Base-by-base conservation (phyloP, 2,888 invertebrate genomes). In the Fragum fragum region DNA sequence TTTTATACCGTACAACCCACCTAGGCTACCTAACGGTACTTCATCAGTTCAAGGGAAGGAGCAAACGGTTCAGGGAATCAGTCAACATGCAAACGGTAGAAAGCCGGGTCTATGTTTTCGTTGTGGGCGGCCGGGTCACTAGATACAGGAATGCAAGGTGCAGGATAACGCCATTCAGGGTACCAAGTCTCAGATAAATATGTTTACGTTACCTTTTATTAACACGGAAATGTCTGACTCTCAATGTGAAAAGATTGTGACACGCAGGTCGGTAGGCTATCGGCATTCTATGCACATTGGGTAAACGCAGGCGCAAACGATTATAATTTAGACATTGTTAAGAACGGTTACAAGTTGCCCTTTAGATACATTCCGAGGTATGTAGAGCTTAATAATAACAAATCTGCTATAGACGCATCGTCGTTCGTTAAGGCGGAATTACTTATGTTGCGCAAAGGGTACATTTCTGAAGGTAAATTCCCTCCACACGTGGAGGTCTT, bases 41-140 rank as follows among this genome's bases (percentile, higher is more conserved):
- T 16, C 14, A 36, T 18, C 39, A 32, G n/a, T 18, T 11, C 39
- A 16, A 53, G 11, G n/a, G 53, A 7, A 16, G n/a, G n/a, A n/a
- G n/a, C n/a, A n/a, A n/a, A n/a, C n/a, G n/a, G n/a, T n/a, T n/a
- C n/a, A n/a, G n/a, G n/a, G n/a, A n/a, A n/a, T n/a, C n/a, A n/a
- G n/a, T n/a, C n/a, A n/a, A n/a, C n/a, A n/a, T n/a, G n/a, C 18
- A n/a, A 18, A 26, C n/a, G 53, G 26, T 28, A 66, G 53, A 14
- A 68, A 52, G 42, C 63, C 81, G 6, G 81, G 81, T 26, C 11
- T 52, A 5, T 81, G 81, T 74, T 81, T 81, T 55, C 73, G 69
- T 1, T 81, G 81, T 39, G 73, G 76, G 2, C 23, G 47, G 28
- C 52, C 68, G 16, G 78, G 78, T 14, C 78, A 82, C 39, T 82